Percentiles rank a stretch among this genome's conserved stretches.
phyloP scores from a whole-genome alignment of 1,140 invertebrate species.

The Bombus consobrinus region DNA sequence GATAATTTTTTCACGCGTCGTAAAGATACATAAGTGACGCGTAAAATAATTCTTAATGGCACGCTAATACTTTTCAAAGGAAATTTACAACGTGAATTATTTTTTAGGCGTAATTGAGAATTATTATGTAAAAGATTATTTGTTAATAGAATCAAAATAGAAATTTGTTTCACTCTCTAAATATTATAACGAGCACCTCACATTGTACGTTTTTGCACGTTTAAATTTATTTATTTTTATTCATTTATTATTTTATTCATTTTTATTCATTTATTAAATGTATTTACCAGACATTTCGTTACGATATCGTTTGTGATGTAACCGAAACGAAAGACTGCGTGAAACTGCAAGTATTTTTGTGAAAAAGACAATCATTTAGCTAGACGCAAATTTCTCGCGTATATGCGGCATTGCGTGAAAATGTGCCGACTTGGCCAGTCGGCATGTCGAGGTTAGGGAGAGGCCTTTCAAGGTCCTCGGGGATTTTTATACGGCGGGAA shows the following conservation, averaged over 20 bases:
- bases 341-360: background rate
- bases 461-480: conserved; percentile 45
- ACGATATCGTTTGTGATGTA: background rate
- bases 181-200: background rate
- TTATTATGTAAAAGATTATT: background rate
- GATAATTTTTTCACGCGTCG: background rate
- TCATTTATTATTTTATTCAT: no score
- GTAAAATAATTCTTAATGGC: background rate
- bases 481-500: conserved; percentile 43
- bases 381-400: background rate
- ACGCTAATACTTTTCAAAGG: background rate
- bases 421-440: conserved; percentile 34
- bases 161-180: conserved; percentile 3
- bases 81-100: background rate
- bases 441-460: conserved; percentile 49
- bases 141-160: background rate
- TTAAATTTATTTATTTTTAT: no score
- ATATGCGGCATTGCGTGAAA: conserved; percentile 23
- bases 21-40: background rate
- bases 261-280: no score
- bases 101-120: background rate
- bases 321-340: background rate
- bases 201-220: background rate
- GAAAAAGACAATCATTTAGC: background rate
- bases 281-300: background rate